Percentiles rank a stretch among this genome's conserved stretches.
Conservation (phyloP, 2,797 vertebrate genomes). For the Platalea minor region DNA sequence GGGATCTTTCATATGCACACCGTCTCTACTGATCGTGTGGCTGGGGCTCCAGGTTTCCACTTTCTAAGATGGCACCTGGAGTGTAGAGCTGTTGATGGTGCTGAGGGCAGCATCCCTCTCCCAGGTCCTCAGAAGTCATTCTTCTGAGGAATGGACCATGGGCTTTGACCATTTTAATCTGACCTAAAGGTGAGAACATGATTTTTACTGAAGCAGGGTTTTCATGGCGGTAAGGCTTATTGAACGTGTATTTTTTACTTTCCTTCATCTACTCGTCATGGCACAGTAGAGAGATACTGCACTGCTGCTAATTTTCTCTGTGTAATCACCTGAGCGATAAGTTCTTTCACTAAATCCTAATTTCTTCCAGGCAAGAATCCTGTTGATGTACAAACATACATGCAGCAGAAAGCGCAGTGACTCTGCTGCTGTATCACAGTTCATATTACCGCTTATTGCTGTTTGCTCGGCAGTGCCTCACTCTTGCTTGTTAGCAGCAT, state of each 20-base stretch:
- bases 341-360: not conserved
- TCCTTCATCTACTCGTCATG: not conserved
- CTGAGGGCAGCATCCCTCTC: not conserved
- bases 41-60: not conserved
- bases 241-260: not conserved
- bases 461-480: not conserved
- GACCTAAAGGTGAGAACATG: not conserved
- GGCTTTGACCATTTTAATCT: not conserved
- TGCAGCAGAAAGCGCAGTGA: not conserved
- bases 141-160: rapidly evolving
- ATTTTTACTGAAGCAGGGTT: not conserved
- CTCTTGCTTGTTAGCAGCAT: not conserved
- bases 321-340: not conserved
- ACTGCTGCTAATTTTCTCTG: not conserved
- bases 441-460: not conserved
- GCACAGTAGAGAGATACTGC: not conserved
- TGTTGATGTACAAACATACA: not conserved
- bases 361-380: not conserved
- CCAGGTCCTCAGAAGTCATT: not conserved
- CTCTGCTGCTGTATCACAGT: not conserved
- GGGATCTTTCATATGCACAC: rapidly evolving
- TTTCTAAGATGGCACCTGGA: not conserved
- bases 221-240: not conserved
- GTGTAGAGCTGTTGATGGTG: not conserved
- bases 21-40: rapidly evolving